phyloP scores from a whole-genome alignment of 2,888 invertebrate species.

The Lomographa bimaculata region DNA sequence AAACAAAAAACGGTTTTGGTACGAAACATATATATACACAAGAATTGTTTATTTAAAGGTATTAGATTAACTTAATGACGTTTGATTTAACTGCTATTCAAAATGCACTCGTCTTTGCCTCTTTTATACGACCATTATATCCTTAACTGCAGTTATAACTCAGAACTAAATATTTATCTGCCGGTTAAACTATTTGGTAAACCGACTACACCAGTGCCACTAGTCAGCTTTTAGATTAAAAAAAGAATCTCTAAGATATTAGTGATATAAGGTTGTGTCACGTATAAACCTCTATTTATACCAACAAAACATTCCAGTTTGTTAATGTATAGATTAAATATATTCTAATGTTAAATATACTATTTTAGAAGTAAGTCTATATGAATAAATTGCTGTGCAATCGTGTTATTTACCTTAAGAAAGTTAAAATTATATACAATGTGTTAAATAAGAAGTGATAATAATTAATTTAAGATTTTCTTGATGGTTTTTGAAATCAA shows the following conservation, averaged over 20 bases:
- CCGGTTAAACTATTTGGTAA: conserved; percentile 5
- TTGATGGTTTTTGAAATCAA: too few relatives aligned
- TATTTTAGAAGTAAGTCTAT: conserved; percentile 27
- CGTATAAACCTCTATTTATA: conserved; percentile 21
- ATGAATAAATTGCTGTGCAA: conserved; percentile 30
- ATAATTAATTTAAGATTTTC: too few relatives aligned
- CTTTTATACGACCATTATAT: too few relatives aligned
- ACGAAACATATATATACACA: too few relatives aligned
- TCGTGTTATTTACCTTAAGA: conserved; percentile 27
- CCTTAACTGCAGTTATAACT: too few relatives aligned
- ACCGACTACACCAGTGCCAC: conserved; percentile 36
- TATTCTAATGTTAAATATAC: conserved; percentile 7
- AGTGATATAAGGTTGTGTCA: conserved; percentile 41
- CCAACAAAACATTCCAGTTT: conserved; percentile 39
- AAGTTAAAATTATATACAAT: too few relatives aligned
- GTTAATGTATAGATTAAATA: conserved; percentile 17
- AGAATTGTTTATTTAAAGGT: too few relatives aligned
- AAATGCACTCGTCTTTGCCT: too few relatives aligned
- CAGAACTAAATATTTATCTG: conserved; percentile 1
- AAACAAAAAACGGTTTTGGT: too few relatives aligned
- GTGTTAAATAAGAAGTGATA: too few relatives aligned
- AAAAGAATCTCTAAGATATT: conserved; percentile 18
- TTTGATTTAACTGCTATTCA: too few relatives aligned
- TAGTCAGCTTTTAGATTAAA: conserved; percentile 48
- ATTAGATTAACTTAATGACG: too few relatives aligned